Conservation (phyloP, 2,113 vertebrate genomes). For the Salvelinus fontinalis region DNA sequence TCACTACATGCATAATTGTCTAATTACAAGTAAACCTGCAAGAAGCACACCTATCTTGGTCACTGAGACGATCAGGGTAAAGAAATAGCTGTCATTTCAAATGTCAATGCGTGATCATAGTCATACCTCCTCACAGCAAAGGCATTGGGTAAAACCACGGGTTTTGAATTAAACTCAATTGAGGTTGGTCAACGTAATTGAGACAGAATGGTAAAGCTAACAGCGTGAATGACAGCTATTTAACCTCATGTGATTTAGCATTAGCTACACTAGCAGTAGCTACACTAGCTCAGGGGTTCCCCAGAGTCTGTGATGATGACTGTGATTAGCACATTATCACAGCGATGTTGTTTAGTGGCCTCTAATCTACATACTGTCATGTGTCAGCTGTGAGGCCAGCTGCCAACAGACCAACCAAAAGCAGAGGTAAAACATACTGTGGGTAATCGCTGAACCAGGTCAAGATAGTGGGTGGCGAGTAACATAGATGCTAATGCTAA, state of each 20-base stretch:
- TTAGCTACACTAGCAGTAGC: constrained; percentile 23
- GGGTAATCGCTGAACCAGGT: neutral
- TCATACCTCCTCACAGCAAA: neutral
- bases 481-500: no score
- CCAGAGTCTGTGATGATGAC: constrained; percentile 16
- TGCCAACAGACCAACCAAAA: neutral
- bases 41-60: neutral
- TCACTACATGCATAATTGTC: no score
- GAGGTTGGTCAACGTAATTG: neutral
- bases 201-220: neutral
- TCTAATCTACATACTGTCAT: neutral
- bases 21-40: neutral
- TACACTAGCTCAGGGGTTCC: neutral
- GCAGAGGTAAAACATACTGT: neutral
- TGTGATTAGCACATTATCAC: constrained; percentile 15
- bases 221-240: constrained; percentile 24
- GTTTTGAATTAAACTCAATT: neutral
- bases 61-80: neutral
- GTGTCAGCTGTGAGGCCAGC: neutral
- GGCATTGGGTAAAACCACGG: no score
- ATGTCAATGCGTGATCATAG: neutral
- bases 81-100: neutral
- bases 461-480: no score
- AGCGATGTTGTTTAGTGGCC: constrained; percentile 8
- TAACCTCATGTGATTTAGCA: constrained; percentile 40